phyloP scores from a whole-genome alignment of 1,140 invertebrate genomes.

The Saxidomus purpurata region DNA sequence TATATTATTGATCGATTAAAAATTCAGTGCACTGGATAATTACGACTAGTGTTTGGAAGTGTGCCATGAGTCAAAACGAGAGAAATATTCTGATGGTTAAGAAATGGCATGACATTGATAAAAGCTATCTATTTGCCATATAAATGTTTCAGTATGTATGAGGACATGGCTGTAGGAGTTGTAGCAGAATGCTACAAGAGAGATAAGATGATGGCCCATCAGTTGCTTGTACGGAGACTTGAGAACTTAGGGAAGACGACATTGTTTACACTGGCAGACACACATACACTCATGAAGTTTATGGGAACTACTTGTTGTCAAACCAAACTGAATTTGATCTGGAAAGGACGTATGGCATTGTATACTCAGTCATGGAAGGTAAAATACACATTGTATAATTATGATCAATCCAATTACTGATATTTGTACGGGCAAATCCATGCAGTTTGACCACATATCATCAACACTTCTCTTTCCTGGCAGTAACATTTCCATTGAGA shows the following conservation, averaged over 20 bases:
- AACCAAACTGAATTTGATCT: slow-evolving; percentile 84
- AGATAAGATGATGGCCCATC: slow-evolving; percentile 78
- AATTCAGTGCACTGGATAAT: too few species aligned
- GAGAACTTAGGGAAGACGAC: slow-evolving; percentile 78
- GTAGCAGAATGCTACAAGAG: slow-evolving; percentile 82
- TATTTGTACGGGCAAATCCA: too few species aligned
- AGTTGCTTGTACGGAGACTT: slow-evolving; percentile 76
- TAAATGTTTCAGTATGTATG: slow-evolving; percentile 80
- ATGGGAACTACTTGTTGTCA: slow-evolving; percentile 84
- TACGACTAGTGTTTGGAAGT: too few species aligned
- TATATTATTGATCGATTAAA: too few species aligned
- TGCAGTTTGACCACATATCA: too few species aligned
- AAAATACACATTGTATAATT: not conserved
- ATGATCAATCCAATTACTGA: too few species aligned
- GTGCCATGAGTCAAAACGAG: too few species aligned
- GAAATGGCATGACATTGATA: not conserved
- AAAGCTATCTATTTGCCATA: not conserved
- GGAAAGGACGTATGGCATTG: slow-evolving; percentile 84
- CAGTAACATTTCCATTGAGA: too few species aligned
- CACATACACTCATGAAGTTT: slow-evolving; percentile 82
- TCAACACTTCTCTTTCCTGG: too few species aligned
- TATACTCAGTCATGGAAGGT: slow-evolving; percentile 84
- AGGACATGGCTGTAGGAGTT: slow-evolving; percentile 81
- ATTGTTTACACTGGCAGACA: slow-evolving; percentile 80
- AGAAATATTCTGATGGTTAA: too few species aligned